phyloP scores from a whole-genome alignment of 2,113 vertebrate genomes.

The Odocoileus hemionus region DNA sequence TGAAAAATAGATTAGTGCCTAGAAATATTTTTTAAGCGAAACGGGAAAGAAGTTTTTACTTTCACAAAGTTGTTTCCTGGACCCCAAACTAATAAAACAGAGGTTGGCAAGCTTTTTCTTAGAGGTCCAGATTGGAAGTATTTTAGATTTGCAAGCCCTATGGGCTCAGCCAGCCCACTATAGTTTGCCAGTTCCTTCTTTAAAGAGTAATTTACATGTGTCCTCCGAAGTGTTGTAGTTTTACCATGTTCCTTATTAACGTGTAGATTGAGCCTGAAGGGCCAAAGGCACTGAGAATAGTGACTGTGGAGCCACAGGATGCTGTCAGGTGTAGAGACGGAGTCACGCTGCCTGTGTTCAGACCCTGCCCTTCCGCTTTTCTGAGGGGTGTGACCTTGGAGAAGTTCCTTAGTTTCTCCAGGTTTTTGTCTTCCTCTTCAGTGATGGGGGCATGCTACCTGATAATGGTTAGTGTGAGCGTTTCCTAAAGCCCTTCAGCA shows the following conservation, averaged over 20 bases:
- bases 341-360: neutral
- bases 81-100: neutral
- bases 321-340: neutral
- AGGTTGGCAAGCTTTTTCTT: neutral
- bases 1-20: neutral
- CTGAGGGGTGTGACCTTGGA: neutral
- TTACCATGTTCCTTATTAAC: neutral
- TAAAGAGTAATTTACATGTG: neutral
- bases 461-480: neutral
- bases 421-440: neutral
- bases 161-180: neutral
- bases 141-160: neutral
- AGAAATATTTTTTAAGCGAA: neutral
- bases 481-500: neutral
- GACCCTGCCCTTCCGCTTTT: neutral
- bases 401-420: neutral
- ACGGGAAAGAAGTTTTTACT: neutral
- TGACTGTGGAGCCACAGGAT: neutral
- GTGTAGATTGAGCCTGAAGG: neutral
- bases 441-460: neutral
- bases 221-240: neutral
- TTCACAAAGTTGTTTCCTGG: neutral
- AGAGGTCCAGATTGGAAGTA: neutral
- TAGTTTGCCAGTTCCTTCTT: neutral
- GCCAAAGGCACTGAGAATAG: neutral